These are phyloP conservation scores for Xanthia icteritia DNA, from an alignment of 2,888 invertebrate species.

Conservation along the genomic window DNA sequence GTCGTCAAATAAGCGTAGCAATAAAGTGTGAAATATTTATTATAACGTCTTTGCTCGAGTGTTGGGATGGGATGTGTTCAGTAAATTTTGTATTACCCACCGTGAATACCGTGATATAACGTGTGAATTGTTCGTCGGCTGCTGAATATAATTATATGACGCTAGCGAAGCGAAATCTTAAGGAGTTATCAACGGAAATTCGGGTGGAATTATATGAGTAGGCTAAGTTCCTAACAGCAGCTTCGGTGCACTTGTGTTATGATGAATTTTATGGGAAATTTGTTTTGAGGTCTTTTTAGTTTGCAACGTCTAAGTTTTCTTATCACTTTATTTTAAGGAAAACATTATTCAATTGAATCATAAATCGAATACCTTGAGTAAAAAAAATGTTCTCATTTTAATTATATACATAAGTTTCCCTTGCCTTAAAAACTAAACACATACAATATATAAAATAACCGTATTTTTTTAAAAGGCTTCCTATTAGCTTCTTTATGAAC, in stretches of 20 bases:
- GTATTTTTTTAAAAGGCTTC: no score
- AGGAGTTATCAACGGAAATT: slow-evolving; percentile 61
- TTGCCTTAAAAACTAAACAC: no score
- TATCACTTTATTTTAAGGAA: not conserved
- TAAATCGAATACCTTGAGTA: not conserved
- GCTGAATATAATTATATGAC: slow-evolving; percentile 62
- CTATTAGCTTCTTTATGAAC: not conserved
- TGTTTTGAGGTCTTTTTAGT: not conserved
- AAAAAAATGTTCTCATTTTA: not conserved
- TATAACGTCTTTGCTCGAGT: slow-evolving; percentile 73
- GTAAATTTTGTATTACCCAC: slow-evolving; percentile 65
- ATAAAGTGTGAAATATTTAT: slow-evolving; percentile 86
- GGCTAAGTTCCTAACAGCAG: slow-evolving; percentile 45
- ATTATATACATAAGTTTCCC: no score
- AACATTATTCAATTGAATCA: not conserved
- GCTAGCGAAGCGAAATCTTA: slow-evolving; percentile 48
- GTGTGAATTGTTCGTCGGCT: slow-evolving; percentile 63
- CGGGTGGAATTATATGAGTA: slow-evolving; percentile 41
- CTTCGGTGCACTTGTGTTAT: slow-evolving; percentile 20
- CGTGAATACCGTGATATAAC: slow-evolving; percentile 55
- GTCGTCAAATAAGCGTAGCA: slow-evolving; percentile 81
- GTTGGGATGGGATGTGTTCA: slow-evolving; percentile 62
- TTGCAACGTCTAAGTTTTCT: not conserved
- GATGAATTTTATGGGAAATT: slow-evolving; percentile 12
- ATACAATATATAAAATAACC: not conserved